These are phyloP conservation scores for Columbina picui DNA, from an alignment of 2,113 vertebrate species.

Conservation along the genomic window DNA sequence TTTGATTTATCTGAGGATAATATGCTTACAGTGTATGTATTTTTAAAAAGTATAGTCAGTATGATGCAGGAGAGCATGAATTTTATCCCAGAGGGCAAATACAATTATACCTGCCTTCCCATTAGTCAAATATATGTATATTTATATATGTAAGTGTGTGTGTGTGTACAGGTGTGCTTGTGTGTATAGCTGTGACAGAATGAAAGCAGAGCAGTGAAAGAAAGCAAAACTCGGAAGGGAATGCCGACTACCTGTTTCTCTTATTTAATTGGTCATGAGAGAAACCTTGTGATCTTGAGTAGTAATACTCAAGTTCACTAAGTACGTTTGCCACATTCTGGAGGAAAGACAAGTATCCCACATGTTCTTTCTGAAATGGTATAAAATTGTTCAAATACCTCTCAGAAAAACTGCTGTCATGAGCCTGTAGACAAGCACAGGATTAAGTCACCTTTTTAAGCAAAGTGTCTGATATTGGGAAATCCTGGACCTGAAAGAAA, in stretches of 20 bases:
- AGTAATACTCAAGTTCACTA: background rate
- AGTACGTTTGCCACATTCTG: fast-evolving
- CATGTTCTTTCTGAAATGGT: fast-evolving
- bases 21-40: background rate
- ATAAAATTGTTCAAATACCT: background rate
- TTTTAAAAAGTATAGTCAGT: background rate
- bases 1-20: background rate
- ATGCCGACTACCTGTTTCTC: background rate
- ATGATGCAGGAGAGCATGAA: background rate
- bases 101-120: background rate
- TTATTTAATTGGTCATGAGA: background rate
- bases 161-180: background rate
- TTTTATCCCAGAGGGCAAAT: background rate
- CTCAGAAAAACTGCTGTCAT: background rate
- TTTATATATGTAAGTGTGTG: background rate
- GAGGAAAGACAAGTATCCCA: background rate
- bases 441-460: background rate
- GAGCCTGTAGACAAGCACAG: background rate
- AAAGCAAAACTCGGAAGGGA: background rate
- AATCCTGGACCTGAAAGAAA: background rate
- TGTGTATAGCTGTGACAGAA: background rate
- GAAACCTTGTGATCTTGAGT: background rate
- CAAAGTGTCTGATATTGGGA: background rate
- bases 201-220: background rate
- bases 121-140: fast-evolving